Evolutionary conservation across 2,113 vertebrate species (phyloP).

Genomic region (Gallinago jamesoni): DNA sequence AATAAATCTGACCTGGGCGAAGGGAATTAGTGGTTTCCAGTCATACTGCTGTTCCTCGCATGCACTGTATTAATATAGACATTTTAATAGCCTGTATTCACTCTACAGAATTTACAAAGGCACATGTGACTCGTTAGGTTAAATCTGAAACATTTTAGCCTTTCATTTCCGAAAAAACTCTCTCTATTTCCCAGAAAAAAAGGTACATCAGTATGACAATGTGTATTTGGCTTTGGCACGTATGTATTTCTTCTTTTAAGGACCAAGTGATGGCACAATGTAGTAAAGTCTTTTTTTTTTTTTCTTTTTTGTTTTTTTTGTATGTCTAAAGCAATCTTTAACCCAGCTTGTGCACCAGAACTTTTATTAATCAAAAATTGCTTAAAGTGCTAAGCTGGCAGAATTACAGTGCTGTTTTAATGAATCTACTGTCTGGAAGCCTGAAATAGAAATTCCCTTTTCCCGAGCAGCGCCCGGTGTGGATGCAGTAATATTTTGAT

Average conservation of each 20-base stretch:
- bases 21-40: background rate
- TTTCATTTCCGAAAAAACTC: background rate
- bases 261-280: background rate
- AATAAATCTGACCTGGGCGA: background rate
- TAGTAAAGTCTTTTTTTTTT: background rate
- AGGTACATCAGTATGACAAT: background rate
- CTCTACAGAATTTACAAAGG: background rate
- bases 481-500: background rate
- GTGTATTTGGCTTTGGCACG: background rate
- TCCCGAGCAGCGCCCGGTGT: background rate
- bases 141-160: background rate
- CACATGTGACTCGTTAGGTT: accelerated
- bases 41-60: background rate
- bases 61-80: background rate
- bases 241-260: background rate
- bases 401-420: background rate
- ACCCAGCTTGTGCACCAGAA: no score
- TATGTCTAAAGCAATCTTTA: background rate
- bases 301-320: background rate
- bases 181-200: background rate
- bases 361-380: background rate
- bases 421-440: background rate
- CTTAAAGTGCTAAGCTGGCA: background rate
- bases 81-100: background rate
- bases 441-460: background rate